These are phyloP conservation scores for Clavelina lepadiformis DNA, from an alignment of 23 tunicate genomes.

Conservation along the genomic window DNA sequence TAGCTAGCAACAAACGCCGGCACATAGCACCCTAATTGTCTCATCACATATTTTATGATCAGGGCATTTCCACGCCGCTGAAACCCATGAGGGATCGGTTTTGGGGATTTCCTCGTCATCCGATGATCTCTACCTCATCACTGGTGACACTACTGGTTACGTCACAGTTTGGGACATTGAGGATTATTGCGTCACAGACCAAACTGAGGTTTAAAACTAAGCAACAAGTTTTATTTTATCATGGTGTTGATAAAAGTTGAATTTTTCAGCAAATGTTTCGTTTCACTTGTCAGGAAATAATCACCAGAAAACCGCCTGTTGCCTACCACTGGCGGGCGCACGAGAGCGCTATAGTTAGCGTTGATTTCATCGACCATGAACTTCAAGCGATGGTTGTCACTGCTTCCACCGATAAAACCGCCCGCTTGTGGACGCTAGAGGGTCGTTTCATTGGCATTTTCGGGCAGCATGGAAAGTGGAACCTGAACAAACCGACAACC, in stretches of 20 bases:
- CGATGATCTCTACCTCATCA: constrained; percentile 54
- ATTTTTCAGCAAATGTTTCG: not conserved
- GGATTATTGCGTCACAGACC: constrained; percentile 63
- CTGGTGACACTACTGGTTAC: constrained; percentile 66
- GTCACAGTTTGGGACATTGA: constrained; percentile 76
- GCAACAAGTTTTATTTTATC: not conserved
- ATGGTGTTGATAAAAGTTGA: not conserved
- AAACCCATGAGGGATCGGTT: constrained; percentile 46
- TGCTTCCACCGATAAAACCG: constrained; percentile 82
- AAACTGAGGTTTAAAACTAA: constrained; percentile 8
- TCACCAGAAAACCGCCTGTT: constrained; percentile 37
- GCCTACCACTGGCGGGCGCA: constrained; percentile 73
- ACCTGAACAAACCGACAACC: constrained; percentile 57
- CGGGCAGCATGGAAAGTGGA: constrained; percentile 85
- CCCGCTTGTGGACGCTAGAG: constrained; percentile 94
- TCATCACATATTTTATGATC: not conserved
- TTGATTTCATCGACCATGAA: constrained; percentile 70
- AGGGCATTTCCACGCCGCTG: constrained; percentile 67
- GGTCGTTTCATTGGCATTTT: constrained; percentile 85
- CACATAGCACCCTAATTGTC: too few relatives aligned
- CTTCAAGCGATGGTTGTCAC: constrained; percentile 62
- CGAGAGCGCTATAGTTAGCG: constrained; percentile 69
- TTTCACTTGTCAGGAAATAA: not conserved
- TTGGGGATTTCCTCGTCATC: constrained; percentile 47
- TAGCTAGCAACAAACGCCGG: too few relatives aligned